phyloP scores from a whole-genome alignment of 1,140 invertebrate genomes.

The Drosophila triauraria region DNA sequence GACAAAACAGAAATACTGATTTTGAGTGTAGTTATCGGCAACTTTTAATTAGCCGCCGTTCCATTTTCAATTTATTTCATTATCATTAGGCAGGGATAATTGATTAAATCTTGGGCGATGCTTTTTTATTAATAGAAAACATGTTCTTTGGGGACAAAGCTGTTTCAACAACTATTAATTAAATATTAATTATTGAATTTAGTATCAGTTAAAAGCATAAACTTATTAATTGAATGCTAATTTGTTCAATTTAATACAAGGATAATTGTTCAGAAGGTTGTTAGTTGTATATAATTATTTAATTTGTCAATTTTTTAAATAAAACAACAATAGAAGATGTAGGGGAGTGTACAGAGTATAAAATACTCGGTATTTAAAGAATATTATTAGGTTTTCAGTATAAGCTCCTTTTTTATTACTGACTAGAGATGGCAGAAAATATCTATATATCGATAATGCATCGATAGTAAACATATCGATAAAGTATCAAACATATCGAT shows the following conservation, averaged over 20 bases:
- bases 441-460: no score
- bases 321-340: neutral
- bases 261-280: neutral
- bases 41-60: conserved; percentile 30
- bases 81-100: conserved; percentile 11
- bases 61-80: conserved; percentile 14
- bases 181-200: conserved; percentile 11
- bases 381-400: no score
- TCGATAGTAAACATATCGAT: no score
- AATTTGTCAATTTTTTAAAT: neutral
- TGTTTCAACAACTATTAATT: conserved; percentile 1
- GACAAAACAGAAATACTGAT: conserved; percentile 9
- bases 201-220: neutral
- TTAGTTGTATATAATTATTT: neutral
- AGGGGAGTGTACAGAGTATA: no score
- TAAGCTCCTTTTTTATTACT: no score
- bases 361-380: no score
- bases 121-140: neutral
- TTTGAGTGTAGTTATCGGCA: conserved; percentile 7
- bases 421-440: no score
- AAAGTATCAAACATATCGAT: no score
- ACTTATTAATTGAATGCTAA: conserved; percentile 5
- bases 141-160: neutral
- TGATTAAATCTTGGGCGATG: neutral
- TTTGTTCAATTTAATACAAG: neutral